Base-by-base conservation (phyloP, 2,113 vertebrate genomes). In the Caranx melampygus region DNA sequence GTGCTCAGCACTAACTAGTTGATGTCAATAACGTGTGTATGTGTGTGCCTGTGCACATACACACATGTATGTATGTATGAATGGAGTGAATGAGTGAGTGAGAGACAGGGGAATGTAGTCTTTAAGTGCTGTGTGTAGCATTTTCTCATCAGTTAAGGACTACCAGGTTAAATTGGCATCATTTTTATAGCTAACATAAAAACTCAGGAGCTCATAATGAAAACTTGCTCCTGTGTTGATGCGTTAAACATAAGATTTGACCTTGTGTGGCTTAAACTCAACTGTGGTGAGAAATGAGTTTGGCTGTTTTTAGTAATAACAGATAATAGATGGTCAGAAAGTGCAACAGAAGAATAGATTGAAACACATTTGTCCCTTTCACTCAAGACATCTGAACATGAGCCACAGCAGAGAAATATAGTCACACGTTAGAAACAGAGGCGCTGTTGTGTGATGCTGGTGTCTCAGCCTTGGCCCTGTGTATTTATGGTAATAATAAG, bases 61-160 rank as follows among this genome's bases (percentile, higher is more conserved):
- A 40, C 68, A 35, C 5, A 12, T 34, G 9, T 62, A 26, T 26
- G 26, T 26, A 26, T 26, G 26, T 26, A 26, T 26, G 26, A 26
- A 26, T 26, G 26, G 49, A 34, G 49, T 51, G 83, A 54, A 3
- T 59, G 81, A 20, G 15, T 49, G 80, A 47, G 62, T 16, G 55
- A 64, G 45, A 81, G 84, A 90, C 75, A 55, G 7, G 52, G 63
- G 89, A 89, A 84, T 88, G 83, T 87, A 81, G 73, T 66, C 70
- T 78, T 33, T 70, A 79, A 80, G 79, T 86, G 88, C 81, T 80
- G 49, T 69, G 64, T 82, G 75, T 66, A 72, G 42, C 64, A 74
- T 57, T 75, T 59, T 77, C 47, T 20, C 54, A 64, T 67, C 44
- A 52, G 68, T 62, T 21, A 33, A 63, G 4, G 6, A 20, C 20